Conservation (phyloP, 2,888 invertebrate genomes). For the Drosophila vallismaia region DNA sequence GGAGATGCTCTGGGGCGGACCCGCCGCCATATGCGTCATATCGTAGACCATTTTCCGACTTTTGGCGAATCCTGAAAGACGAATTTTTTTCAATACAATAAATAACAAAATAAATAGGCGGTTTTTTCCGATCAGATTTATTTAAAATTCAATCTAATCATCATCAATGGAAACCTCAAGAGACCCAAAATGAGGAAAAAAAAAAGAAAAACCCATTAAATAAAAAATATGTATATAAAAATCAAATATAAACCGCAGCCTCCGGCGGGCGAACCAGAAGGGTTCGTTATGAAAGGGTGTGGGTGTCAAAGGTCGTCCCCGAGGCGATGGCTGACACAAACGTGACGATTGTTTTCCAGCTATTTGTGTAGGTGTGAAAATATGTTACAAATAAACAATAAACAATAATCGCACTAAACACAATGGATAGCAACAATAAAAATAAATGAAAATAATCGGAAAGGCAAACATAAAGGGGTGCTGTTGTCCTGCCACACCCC, state of each 20-base stretch:
- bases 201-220: not conserved
- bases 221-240: not conserved
- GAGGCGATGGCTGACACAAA: constrained; percentile 52
- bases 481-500: constrained; percentile 42
- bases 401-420: constrained; percentile 57
- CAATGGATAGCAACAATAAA: constrained; percentile 58
- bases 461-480: constrained; percentile 63
- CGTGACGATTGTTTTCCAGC: constrained; percentile 71
- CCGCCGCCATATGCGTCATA: constrained; percentile 82
- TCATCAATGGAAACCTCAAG: not conserved
- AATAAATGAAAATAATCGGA: constrained; percentile 72
- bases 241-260: constrained; percentile 1
- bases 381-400: constrained; percentile 74
- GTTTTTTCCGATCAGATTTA: not conserved
- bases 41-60: constrained; percentile 82
- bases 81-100: too few relatives aligned
- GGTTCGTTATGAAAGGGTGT: not conserved
- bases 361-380: constrained; percentile 83
- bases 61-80: constrained; percentile 1
- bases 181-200: not conserved
- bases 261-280: not conserved
- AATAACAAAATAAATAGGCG: too few relatives aligned
- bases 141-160: not conserved
- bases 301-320: constrained; percentile 39
- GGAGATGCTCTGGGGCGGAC: constrained; percentile 82